Conservation (phyloP, 1,140 invertebrate species). For the Mylabris phalerata region DNA sequence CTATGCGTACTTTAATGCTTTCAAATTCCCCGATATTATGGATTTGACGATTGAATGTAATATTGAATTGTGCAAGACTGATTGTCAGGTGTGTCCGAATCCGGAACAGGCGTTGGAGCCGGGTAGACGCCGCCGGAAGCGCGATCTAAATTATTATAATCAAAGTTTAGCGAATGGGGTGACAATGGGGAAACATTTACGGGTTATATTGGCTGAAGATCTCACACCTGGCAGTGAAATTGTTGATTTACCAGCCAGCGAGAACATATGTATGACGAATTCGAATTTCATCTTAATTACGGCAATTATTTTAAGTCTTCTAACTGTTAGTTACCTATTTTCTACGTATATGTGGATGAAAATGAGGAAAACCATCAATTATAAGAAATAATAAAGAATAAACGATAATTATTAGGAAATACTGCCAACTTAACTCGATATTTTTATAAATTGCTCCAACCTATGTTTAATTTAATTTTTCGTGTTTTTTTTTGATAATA, state of each 20-base stretch:
- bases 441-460: not conserved
- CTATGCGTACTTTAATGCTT: conserved; percentile 75
- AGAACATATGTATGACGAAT: conserved; percentile 42
- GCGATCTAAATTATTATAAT: conserved; percentile 44
- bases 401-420: conserved; percentile 2
- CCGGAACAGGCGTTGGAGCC: conserved; percentile 60
- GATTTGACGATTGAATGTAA: conserved; percentile 79
- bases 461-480: conserved; percentile 14
- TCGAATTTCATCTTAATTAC: conserved; percentile 41
- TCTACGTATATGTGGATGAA: conserved; percentile 40
- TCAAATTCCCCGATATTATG: conserved; percentile 85
- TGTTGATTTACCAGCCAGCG: conserved; percentile 32
- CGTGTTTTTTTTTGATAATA: conserved; percentile 10
- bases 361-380: conserved; percentile 19
- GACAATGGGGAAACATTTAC: conserved; percentile 53
- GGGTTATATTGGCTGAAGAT: conserved; percentile 61
- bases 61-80: conserved; percentile 74
- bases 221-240: conserved; percentile 39
- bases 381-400: not conserved
- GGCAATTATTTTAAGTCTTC: conserved; percentile 40
- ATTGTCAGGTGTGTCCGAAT: conserved; percentile 67
- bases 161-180: conserved; percentile 49
- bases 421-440: conserved; percentile 12
- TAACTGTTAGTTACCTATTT: conserved; percentile 39
- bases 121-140: conserved; percentile 48